Evolutionary conservation across 2,888 invertebrate genomes (phyloP).

Genomic region (Aricia artaxerxes): DNA sequence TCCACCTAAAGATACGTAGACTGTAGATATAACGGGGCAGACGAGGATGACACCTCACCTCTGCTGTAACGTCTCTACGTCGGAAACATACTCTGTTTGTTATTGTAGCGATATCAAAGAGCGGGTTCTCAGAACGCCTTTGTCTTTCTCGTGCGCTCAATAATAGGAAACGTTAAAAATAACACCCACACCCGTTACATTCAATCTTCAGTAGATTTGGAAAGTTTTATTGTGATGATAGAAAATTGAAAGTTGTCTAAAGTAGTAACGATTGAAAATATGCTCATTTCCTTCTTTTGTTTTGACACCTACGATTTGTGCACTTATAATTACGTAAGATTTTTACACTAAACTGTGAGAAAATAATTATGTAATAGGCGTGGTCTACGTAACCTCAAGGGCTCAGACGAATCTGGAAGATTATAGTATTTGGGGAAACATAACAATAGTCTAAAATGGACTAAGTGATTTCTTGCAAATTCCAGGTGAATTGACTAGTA

Average conservation of each 20-base stretch:
- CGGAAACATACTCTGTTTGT: constrained; percentile 50
- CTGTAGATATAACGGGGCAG: not conserved
- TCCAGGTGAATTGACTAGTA: not conserved
- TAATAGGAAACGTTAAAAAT: constrained; percentile 27
- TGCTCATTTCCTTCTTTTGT: not conserved
- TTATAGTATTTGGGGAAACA: not conserved
- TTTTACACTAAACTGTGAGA: not conserved
- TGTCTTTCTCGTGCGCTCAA: constrained; percentile 46
- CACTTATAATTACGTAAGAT: not conserved
- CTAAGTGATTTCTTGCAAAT: not conserved
- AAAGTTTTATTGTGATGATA: constrained; percentile 17
- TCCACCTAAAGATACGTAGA: not conserved
- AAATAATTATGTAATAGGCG: not conserved
- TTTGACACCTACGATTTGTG: not conserved
- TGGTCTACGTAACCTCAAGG: too few species aligned
- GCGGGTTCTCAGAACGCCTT: constrained; percentile 49
- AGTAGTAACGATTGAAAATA: not conserved
- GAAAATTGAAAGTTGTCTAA: constrained; percentile 7
- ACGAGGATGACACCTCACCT: constrained; percentile 13
- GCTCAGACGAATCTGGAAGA: not conserved
- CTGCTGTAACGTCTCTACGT: constrained; percentile 32
- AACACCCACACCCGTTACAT: constrained; percentile 12
- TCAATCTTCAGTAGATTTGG: constrained; percentile 17
- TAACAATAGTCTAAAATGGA: not conserved
- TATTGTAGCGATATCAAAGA: constrained; percentile 59